These are phyloP conservation scores for Hirundo rustica DNA, from an alignment of 2,797 vertebrate genomes.

Conservation along the genomic window DNA sequence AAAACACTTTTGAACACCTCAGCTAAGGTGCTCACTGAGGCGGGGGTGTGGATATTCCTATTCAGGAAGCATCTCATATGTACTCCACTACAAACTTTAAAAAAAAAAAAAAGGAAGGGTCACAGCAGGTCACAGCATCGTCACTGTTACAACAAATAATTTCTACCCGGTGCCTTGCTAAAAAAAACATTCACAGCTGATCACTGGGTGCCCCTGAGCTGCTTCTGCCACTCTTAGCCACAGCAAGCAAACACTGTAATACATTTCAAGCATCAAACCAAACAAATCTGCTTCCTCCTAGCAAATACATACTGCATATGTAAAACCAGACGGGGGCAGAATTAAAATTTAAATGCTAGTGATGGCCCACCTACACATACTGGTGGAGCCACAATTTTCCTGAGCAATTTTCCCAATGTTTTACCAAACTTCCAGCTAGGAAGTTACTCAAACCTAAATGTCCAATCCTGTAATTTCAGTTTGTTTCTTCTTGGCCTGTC, in stretches of 20 bases:
- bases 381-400: neutral
- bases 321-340: neutral
- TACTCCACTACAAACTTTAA: accelerated
- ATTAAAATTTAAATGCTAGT: neutral
- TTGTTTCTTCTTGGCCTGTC: neutral
- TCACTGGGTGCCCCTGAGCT: neutral
- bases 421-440: neutral
- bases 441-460: neutral
- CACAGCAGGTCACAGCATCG: neutral
- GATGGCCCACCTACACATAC: neutral
- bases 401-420: neutral
- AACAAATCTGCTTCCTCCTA: neutral
- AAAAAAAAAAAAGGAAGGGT: neutral
- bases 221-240: neutral
- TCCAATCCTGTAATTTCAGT: neutral
- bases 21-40: neutral
- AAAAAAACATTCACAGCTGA: neutral
- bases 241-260: neutral
- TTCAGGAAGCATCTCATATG: neutral
- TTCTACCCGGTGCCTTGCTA: neutral
- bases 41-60: neutral
- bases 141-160: neutral
- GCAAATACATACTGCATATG: neutral
- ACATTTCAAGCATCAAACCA: neutral
- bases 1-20: neutral